Percentiles rank a stretch among this genome's conserved stretches.
Conservation (phyloP, 2,888 invertebrate species). For the Limnephilus marmoratus region DNA sequence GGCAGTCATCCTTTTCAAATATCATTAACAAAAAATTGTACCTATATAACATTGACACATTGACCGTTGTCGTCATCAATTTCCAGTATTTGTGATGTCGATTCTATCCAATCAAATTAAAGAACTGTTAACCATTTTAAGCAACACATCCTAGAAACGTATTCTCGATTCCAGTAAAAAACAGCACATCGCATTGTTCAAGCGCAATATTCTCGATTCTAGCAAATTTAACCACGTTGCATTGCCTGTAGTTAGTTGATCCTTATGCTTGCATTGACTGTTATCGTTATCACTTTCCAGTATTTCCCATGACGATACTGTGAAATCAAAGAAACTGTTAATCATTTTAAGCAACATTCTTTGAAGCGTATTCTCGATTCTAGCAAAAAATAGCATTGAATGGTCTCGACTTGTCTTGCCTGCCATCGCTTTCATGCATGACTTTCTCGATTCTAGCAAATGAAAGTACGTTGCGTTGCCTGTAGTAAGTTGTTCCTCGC, state of each 20-base stretch:
- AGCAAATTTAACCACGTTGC: neutral
- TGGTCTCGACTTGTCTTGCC: neutral
- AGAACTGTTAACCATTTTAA: neutral
- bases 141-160: neutral
- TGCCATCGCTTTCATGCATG: neutral
- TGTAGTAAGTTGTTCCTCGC: neutral
- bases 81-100: too few relatives aligned
- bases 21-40: neutral
- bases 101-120: too few relatives aligned
- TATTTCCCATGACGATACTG: too few relatives aligned
- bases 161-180: neutral
- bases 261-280: neutral
- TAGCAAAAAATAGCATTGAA: neutral
- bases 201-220: neutral
- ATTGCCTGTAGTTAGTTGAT: neutral
- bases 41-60: neutral
- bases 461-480: constrained; percentile 10
- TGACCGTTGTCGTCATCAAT: neutral
- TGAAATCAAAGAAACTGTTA: too few relatives aligned
- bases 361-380: neutral
- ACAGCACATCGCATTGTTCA: neutral
- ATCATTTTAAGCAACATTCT: neutral
- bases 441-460: constrained; percentile 3
- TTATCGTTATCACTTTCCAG: neutral
- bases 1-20: neutral